Base-by-base conservation (phyloP, 2,113 vertebrate genomes). In the Dromas ardeola region DNA sequence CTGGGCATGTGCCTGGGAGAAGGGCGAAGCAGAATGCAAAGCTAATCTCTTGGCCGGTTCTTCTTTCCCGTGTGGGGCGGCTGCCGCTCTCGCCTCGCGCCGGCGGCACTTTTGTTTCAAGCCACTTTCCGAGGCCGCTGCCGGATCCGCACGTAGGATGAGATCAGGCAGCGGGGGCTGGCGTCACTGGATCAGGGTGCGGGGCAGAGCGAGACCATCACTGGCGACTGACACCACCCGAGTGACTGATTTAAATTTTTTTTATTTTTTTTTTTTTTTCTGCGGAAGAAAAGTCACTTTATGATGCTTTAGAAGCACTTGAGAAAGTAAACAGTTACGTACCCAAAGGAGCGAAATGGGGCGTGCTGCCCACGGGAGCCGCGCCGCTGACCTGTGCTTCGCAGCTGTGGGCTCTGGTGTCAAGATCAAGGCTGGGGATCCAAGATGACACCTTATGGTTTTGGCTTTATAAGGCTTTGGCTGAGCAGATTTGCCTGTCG, bases 161-260 rank as follows among this genome's bases (percentile, higher is more conserved):
- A 91, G 81, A n/a, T 92, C 73, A 84, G 94, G 55, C 82, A 11
- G 71, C 5, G 32, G 56, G 49, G 81, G 49, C 65, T n/a, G 73
- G 80, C 5, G 0, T 15, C 0, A 10, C 34, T 10, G 63, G 83
- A 43, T 32, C 79, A 13, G 80, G 52, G 59, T 9, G 1, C 0
- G 0, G 36, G 79, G 52, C 83, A 0, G 10, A 13, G 40, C 2
- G 0, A 36, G 45, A 17, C 20, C 9, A 0, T 25, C 5, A 0
- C 65, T 9, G 47, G 52, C 0, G 5, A 10, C 63, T 42, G 69
- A 65, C 16, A 1, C 81, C 16, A 7, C 30, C 17, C 3, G 0
- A 53, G 36, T 0, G 0, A 5, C 61, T 7, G 52, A 2, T 6
- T 11, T 61, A 27, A 22, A 49, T 47, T 47, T 52, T 52, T 8